These are phyloP conservation scores for Liparis tanakae DNA, from an alignment of 2,797 vertebrate species.

Conservation along the genomic window DNA sequence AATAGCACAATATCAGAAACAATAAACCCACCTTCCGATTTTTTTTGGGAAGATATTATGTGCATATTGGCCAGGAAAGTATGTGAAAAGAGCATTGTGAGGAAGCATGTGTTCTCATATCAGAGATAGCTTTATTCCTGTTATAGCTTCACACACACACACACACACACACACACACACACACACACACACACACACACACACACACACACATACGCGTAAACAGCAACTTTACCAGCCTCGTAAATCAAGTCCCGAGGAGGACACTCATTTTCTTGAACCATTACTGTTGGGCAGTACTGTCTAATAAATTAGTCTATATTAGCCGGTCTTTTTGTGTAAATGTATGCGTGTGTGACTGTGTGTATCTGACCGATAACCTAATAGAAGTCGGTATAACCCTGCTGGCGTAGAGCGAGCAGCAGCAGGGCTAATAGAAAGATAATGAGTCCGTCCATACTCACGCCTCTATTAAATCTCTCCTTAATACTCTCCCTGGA, in stretches of 20 bases:
- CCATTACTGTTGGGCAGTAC: slow-evolving; percentile 72
- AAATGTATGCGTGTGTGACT: slow-evolving; percentile 37
- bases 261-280: slow-evolving; percentile 79
- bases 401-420: slow-evolving; percentile 74
- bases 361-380: slow-evolving; percentile 77
- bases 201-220: slow-evolving; percentile 23
- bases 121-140: slow-evolving; percentile 10
- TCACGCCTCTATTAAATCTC: slow-evolving; percentile 86
- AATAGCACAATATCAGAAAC: neutral
- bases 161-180: slow-evolving; percentile 38
- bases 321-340: slow-evolving; percentile 64
- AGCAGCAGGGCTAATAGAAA: slow-evolving; percentile 84
- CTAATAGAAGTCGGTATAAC: slow-evolving; percentile 82
- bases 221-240: slow-evolving; percentile 45
- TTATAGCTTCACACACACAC: slow-evolving; percentile 13
- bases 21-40: neutral
- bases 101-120: slow-evolving; percentile 10
- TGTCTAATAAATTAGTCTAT: slow-evolving; percentile 78
- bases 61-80: slow-evolving; percentile 1
- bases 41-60: slow-evolving; percentile 4
- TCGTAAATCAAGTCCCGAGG: slow-evolving; percentile 75
- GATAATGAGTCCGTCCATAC: slow-evolving; percentile 85
- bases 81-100: slow-evolving; percentile 2
- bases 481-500: slow-evolving; percentile 82
- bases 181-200: slow-evolving; percentile 33